Conservation (phyloP, 2,113 vertebrate species). For the Melanotaenia duboulayi region DNA sequence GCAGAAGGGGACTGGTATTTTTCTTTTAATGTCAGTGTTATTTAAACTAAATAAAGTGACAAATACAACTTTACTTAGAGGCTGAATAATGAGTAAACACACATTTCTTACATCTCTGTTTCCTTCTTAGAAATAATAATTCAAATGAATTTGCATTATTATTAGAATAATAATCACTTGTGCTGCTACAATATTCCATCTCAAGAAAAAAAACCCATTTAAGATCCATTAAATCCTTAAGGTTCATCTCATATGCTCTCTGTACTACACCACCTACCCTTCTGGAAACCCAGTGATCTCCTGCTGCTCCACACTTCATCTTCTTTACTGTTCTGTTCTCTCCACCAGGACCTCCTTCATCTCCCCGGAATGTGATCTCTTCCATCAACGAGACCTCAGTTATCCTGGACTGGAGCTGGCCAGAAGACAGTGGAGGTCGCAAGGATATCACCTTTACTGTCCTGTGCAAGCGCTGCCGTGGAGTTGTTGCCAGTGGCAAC, state of each 20-base stretch:
- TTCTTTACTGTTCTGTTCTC: conserved; percentile 1
- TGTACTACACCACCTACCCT: neutral
- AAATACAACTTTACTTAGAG: no score
- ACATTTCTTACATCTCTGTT: no score
- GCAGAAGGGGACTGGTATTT: no score
- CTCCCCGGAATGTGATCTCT: conserved; percentile 96
- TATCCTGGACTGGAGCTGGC: conserved; percentile 98
- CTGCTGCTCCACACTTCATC: neutral
- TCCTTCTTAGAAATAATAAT: no score
- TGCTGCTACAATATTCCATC: no score
- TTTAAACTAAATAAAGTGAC: no score
- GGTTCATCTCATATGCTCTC: no score
- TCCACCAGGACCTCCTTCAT: conserved; percentile 90
- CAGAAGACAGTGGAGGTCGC: conserved; percentile 92
- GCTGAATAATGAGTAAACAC: no score
- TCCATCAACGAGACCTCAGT: conserved; percentile 98
- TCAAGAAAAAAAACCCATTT: neutral
- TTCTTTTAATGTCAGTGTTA: no score
- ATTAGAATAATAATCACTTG: no score
- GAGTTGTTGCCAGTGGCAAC: conserved; percentile 23
- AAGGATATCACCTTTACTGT: conserved; percentile 94
- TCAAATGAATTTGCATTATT: no score
- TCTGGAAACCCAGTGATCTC: conserved; percentile 1
- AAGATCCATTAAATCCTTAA: neutral
- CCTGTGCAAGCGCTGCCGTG: conserved; percentile 92